Percentiles rank a stretch among this genome's conserved stretches.
These are phyloP conservation scores for Drosophila quinaria DNA, from an alignment of 2,888 invertebrate genomes.

Conservation along the genomic window DNA sequence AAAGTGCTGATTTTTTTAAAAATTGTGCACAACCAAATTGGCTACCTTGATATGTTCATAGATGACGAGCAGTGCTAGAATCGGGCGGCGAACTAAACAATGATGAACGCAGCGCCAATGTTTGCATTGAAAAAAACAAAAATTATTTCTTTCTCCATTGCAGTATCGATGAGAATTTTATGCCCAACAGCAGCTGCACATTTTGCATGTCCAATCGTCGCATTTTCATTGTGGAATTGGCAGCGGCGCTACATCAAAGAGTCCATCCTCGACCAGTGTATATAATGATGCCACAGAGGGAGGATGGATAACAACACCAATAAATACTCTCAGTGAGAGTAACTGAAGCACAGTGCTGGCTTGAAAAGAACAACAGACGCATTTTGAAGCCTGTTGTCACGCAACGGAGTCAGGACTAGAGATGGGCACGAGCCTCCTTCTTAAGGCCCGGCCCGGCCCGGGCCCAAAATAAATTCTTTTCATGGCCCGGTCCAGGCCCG, in stretches of 20 bases:
- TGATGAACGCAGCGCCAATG: too few relatives aligned
- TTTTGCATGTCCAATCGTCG: conserved; percentile 95
- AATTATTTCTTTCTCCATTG: conserved; percentile 48
- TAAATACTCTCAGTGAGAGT: conserved; percentile 44
- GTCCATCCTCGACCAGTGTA: conserved; percentile 66
- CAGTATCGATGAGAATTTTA: conserved; percentile 90
- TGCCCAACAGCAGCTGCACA: conserved; percentile 91
- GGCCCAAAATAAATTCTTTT: too few relatives aligned
- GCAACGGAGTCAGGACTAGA: conserved; percentile 29
- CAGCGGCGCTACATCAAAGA: conserved; percentile 47
- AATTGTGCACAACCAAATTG: too few relatives aligned
- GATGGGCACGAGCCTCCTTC: too few relatives aligned
- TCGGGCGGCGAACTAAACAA: too few relatives aligned
- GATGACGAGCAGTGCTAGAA: too few relatives aligned
- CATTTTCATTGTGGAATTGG: conserved; percentile 91
- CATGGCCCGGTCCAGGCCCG: too few relatives aligned
- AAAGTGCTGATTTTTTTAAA: too few relatives aligned
- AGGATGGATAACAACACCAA: conserved; percentile 35
- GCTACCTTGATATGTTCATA: too few relatives aligned
- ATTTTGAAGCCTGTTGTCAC: conserved; percentile 60
- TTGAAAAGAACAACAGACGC: conserved; percentile 71
- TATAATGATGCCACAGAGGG: conserved; percentile 69
- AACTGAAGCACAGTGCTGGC: conserved; percentile 77
- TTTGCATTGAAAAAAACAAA: not conserved
- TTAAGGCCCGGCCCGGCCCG: too few relatives aligned